Conservation (phyloP, 2,888 invertebrate genomes). For the Cremastinae sp. region DNA sequence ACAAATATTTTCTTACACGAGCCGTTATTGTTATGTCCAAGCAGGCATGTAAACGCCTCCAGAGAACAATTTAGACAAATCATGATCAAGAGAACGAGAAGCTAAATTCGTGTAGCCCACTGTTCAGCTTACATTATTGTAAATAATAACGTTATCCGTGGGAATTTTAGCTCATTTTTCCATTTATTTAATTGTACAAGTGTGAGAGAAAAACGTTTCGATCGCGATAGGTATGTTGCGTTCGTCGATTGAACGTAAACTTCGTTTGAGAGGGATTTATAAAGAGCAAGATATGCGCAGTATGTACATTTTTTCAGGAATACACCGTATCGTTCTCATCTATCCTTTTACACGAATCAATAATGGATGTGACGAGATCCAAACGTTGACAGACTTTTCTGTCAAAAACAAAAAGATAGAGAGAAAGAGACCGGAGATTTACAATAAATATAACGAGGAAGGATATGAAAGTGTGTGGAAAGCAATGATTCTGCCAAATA, state of each 20-base stretch:
- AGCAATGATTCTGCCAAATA: slow-evolving; percentile 65
- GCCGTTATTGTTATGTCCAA: slow-evolving; percentile 42
- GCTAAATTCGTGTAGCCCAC: slow-evolving; percentile 44
- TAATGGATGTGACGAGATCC: not conserved
- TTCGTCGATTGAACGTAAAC: slow-evolving; percentile 14
- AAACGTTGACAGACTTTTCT: slow-evolving; percentile 25
- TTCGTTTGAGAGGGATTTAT: slow-evolving; percentile 29
- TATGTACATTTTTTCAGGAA: slow-evolving; percentile 41
- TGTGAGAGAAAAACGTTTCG: slow-evolving; percentile 21
- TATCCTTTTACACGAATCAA: slow-evolving; percentile 43
- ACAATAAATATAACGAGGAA: slow-evolving; percentile 3
- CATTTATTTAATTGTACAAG: slow-evolving; percentile 45
- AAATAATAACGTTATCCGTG: slow-evolving; percentile 56
- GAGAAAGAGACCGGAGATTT: not conserved
- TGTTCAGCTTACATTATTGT: slow-evolving; percentile 59
- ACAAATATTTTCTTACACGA: slow-evolving; percentile 60
- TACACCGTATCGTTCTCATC: slow-evolving; percentile 27
- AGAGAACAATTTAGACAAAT: slow-evolving; percentile 26
- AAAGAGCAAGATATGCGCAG: slow-evolving; percentile 34
- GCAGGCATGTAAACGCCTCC: slow-evolving; percentile 27
- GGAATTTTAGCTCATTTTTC: slow-evolving; percentile 46
- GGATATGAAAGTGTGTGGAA: slow-evolving; percentile 49
- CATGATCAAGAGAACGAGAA: not conserved
- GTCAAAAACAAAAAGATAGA: not conserved
- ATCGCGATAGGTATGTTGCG: slow-evolving; percentile 10